Evolutionary conservation across 35 echinoderm and acorn worm species (phyloP), one percentile per base, ranked within the genome.

Genomic region (Ophioderma brevispina): DNA sequence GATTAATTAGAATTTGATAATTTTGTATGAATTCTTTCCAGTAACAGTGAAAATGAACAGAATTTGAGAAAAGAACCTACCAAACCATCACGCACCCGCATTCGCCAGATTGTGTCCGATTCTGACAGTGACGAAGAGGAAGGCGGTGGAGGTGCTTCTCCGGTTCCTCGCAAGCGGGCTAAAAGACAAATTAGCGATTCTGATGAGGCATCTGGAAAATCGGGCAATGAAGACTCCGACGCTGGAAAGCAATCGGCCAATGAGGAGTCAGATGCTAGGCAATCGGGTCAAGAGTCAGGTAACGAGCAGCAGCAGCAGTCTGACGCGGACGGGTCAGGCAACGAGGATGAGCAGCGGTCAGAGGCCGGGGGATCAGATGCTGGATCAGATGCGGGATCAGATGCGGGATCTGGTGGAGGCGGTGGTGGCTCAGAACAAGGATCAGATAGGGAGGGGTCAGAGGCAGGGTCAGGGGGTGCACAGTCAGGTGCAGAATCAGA

Each of bases 381-480:
- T 0, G 77, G 38, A 11, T 85, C 83, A 35, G 81, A 30, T 21
- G 78, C n/a, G 77, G 89, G 84, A 41, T 80, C 76, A 6, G 88
- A 82, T 32, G 85, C 34, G 3, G 77, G 38, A 11, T 85, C 83
- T 21, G 83, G 82, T 1, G 40, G 31, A 1, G 87, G 33, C n/a
- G 83, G 82, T 1, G 40, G 31, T 0, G 87, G 33, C 18, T 52
- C 33, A 81, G 84, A 37, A 37, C 33, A 35, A 0, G 88, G 77
- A 10, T 52, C 33, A 70, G 88, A 88, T 30, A 85, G 32, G 1
- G 83, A 76, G 39, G 81, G 37, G 13, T 88, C 85, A 38, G 92
- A 75, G 49, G 82, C 77, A 32, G 94, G 89, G 56, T 91, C 88
- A 36, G 80, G 76, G 35, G 92, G 82, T 85, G 75, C 84, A 25